Percentiles rank a stretch among this genome's conserved stretches.
phyloP scores from a whole-genome alignment of 2,797 vertebrate genomes.

The Siniperca undulata region DNA sequence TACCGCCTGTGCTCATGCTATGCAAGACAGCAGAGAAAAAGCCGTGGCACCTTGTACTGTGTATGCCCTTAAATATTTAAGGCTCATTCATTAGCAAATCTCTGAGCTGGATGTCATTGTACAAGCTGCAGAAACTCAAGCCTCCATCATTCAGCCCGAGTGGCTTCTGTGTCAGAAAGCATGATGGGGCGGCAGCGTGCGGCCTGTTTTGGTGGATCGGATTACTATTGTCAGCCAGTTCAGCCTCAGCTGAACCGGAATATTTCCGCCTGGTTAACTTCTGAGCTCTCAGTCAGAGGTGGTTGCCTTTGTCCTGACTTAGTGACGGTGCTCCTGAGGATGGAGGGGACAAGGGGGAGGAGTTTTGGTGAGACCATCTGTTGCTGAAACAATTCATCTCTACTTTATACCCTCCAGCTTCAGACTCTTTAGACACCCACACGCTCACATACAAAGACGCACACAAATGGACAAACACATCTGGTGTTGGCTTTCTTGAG shows the following conservation, averaged over 20 bases:
- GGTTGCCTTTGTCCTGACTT: conserved; percentile 76
- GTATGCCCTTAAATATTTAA: conserved; percentile 80
- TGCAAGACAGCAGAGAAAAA: conserved; percentile 64
- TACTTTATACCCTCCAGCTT: conserved; percentile 58
- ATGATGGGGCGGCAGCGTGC: conserved; percentile 50
- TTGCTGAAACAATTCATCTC: conserved; percentile 77
- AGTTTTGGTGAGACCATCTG: conserved; percentile 81
- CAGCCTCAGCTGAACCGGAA: conserved; percentile 57
- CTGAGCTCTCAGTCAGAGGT: conserved; percentile 72
- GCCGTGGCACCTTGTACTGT: conserved; percentile 69
- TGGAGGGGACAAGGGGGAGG: conserved; percentile 63
- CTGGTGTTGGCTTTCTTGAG: conserved; percentile 35
- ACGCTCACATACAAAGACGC: conserved; percentile 32
- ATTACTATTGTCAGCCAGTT: conserved; percentile 63
- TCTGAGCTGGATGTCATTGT: conserved; percentile 70
- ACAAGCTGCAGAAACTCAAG: conserved; percentile 74
- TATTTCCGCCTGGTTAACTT: conserved; percentile 84
- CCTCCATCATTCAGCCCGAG: conserved; percentile 59
- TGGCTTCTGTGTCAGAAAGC: conserved; percentile 74
- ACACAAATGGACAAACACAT: conserved; percentile 48
- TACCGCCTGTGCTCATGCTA: conserved; percentile 51
- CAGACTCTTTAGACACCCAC: conserved; percentile 49
- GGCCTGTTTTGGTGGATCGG: conserved; percentile 46
- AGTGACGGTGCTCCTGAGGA: conserved; percentile 69
- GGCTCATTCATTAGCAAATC: conserved; percentile 75